Evolutionary conservation across 1,140 invertebrate genomes (phyloP), one percentile per base, ranked within the genome.

Genomic region (Lycorma delicatula): DNA sequence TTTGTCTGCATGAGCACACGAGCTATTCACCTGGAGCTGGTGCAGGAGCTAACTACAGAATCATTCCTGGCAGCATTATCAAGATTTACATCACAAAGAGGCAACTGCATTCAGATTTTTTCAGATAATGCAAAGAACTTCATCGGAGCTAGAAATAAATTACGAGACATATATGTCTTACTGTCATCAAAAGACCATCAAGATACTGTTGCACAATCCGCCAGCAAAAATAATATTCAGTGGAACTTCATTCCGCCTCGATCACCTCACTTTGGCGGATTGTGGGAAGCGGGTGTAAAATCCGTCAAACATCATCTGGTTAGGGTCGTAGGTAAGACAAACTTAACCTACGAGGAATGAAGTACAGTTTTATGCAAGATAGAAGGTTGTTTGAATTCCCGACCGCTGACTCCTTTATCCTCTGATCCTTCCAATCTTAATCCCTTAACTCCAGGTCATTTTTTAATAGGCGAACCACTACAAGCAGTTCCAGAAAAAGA

Each of bases 11-110:
- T 70, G 22, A 36, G 62, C 0, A 66, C 66, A 0, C 65, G 65
- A 26, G 70, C 71, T 1, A 53, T 73, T 0, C 71, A 74, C 60
- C 50, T 72, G 20, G 71, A 75, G 50, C 53, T 71, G 0, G 66
- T 73, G 0, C 47, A 20, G 22, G 64, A 67, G 53, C 48, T 74
- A 3, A 59, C 53, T 4, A 68, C 68, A 2, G 62, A 65, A 9
- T 56, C 38, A 18, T 72, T 68, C 54, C 22, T 73, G 7, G 49
- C 57, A 13, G 63, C 63, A 6, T 55, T 70, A 3, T 51, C 56
- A 29, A 25, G 67, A 16, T 71, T 72, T 47, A 61, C 68, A 11
- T 47, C 63, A 1, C 47, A 66, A 47, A 36, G 66, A 46, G 67
- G 67, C 11, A 50, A 23, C 16, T 58, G 62, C 20, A 9, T 12